Evolutionary conservation across 92 coral and sea anemone species (phyloP).

Genomic region (Porites evermanni): DNA sequence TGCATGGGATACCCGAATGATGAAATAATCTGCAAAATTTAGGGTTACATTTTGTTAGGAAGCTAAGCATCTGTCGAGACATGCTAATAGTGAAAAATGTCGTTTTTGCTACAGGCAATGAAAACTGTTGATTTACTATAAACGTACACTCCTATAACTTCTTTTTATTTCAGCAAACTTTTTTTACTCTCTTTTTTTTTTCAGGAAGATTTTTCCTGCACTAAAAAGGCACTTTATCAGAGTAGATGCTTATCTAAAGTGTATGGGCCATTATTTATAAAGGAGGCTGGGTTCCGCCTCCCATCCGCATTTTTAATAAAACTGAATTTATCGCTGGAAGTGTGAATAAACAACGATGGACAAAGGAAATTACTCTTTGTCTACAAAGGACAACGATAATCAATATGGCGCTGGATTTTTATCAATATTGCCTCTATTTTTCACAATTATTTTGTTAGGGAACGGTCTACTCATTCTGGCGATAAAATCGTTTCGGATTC

Average conservation of each 20-base stretch:
- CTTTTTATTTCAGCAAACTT: too few relatives aligned
- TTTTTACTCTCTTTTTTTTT: background rate
- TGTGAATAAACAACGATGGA: background rate
- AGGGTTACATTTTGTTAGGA: too few relatives aligned
- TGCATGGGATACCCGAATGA: too few relatives aligned
- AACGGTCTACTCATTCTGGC: slow-evolving; percentile 49
- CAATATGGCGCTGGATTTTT: slow-evolving; percentile 7
- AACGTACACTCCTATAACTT: too few relatives aligned
- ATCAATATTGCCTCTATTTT: slow-evolving; percentile 52
- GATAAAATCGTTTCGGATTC: slow-evolving; percentile 41
- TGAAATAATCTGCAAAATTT: too few relatives aligned
- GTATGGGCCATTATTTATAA: background rate
- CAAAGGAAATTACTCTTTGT: slow-evolving; percentile 42
- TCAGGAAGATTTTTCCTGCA: background rate
- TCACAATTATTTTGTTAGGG: slow-evolving; percentile 44
- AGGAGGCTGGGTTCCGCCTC: background rate
- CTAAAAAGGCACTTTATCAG: too few relatives aligned
- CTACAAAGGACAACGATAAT: background rate
- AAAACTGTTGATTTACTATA: too few relatives aligned
- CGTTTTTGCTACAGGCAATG: too few relatives aligned
- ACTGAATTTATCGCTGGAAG: background rate
- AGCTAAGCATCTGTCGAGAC: too few relatives aligned
- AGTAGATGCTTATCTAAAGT: background rate
- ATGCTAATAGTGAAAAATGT: too few relatives aligned
- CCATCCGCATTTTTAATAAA: background rate